Evolutionary conservation across 2,797 vertebrate genomes (phyloP), one percentile per base, ranked within the genome.

Genomic region (Artibeus lituratus): DNA sequence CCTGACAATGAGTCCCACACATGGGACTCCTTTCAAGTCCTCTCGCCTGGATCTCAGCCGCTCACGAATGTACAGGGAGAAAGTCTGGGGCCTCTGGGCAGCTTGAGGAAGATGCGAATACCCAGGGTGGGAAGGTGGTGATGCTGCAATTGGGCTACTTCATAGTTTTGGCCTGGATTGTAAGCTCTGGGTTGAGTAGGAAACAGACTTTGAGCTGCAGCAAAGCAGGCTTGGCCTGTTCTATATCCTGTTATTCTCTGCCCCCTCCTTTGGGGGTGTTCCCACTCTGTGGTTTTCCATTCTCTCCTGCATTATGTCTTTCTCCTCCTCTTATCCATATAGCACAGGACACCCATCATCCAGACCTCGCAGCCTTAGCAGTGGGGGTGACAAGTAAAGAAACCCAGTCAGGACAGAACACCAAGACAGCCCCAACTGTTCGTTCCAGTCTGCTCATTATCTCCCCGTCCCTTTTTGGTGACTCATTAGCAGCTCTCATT

Each of bases 401-500:
- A 73, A 42, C 24, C 9, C 32, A 3, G 62, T 12, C 53, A 21
- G 10, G 22, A 44, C 14, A 3, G 35, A 32, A 11, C 44, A 22
- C 74, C 67, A 39, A 44, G 32, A 39, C 32, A 12, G 35, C 19
- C 32, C 62, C 57, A 35, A 49, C 35, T n/a, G 11, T n/a, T 39
- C 8, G 0, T 35, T 83, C 32, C 49, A 59, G 57, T 49, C 65
- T 67, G 85, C 32, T 90, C 87, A 29, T 85, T 51, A 74, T 59
- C 42, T 67, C 42, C 90, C 70, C 29, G 62, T 59, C 37, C 72
- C 42, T 39, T 51, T 82, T 42, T 49, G 67, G 37, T 93, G 92
- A 94, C 87, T 96, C 90, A 94, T 42, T 65, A 49, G n/a, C 7
- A 24, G n/a, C 51, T 91, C 82, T 94, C 85, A 10, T 92, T 59